phyloP scores from a whole-genome alignment of 2,888 invertebrate species.

The Euzetes globulus region DNA sequence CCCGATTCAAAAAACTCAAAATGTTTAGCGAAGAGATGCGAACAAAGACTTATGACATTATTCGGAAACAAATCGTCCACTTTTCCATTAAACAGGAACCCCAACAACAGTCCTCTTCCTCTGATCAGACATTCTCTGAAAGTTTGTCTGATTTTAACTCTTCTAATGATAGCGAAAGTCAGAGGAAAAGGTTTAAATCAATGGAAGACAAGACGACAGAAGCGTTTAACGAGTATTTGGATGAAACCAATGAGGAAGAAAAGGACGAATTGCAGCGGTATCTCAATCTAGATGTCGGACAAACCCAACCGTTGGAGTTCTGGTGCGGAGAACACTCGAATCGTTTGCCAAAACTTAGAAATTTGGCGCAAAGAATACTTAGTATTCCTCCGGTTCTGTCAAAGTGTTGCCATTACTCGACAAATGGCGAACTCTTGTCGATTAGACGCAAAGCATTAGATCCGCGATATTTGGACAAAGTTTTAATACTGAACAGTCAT shows the following conservation, averaged over 20 bases:
- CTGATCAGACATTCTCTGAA: not conserved
- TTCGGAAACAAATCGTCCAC: not conserved
- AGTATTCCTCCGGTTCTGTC: conserved; percentile 5
- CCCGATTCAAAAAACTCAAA: conserved; percentile 18
- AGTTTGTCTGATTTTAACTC: not conserved
- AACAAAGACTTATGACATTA: not conserved
- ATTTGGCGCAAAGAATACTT: conserved; percentile 10
- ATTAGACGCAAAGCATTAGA: not conserved
- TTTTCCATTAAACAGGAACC: not conserved
- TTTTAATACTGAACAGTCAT: not conserved
- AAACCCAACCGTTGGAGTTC: conserved; percentile 22
- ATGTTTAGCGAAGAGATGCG: conserved; percentile 6
- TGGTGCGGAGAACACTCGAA: conserved; percentile 17
- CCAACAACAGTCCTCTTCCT: not conserved
- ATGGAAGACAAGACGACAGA: not conserved
- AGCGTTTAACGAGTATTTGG: conserved; percentile 23
- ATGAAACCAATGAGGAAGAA: conserved; percentile 10
- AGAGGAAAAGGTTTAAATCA: not conserved
- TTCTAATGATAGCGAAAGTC: not conserved
- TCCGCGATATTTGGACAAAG: not conserved
- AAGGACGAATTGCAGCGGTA: conserved; percentile 25
- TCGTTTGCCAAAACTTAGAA: conserved; percentile 8
- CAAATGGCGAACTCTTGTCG: not conserved
- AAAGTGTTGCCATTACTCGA: not conserved
- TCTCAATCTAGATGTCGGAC: conserved; percentile 15